phyloP scores from a whole-genome alignment of 2,113 vertebrate genomes.

The Todiramphus chloris region DNA sequence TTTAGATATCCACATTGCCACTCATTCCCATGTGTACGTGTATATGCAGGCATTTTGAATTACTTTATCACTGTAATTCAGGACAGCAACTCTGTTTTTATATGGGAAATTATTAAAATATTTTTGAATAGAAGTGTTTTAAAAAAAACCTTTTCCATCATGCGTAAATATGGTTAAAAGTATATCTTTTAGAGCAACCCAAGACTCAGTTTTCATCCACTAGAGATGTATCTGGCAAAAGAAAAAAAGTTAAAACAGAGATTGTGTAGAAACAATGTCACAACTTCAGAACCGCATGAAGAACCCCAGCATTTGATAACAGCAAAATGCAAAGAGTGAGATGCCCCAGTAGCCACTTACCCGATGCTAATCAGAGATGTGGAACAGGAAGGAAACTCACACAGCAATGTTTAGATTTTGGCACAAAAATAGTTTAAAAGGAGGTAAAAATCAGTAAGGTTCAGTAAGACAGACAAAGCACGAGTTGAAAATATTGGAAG shows the following conservation, averaged over 20 bases:
- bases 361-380: not conserved
- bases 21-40: not conserved
- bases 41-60: not conserved
- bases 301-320: not conserved
- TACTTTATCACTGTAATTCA: not conserved
- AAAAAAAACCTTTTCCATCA: not conserved
- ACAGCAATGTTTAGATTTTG: not conserved
- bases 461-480: not conserved
- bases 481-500: not conserved
- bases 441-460: not conserved
- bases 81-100: not conserved
- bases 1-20: not conserved
- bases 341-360: accelerated
- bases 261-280: not conserved
- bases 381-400: not conserved
- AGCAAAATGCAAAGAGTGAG: not conserved
- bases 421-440: not conserved
- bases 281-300: not conserved
- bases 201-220: not conserved
- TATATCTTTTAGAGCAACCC: not conserved
- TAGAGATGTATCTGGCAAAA: not conserved
- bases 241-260: not conserved
- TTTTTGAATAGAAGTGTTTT: not conserved
- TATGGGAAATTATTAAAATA: not conserved
- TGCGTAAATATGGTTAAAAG: not conserved